Percentiles rank a stretch among this genome's conserved stretches.
Conservation (phyloP, 2,113 vertebrate species). For the Tor tambroides region DNA sequence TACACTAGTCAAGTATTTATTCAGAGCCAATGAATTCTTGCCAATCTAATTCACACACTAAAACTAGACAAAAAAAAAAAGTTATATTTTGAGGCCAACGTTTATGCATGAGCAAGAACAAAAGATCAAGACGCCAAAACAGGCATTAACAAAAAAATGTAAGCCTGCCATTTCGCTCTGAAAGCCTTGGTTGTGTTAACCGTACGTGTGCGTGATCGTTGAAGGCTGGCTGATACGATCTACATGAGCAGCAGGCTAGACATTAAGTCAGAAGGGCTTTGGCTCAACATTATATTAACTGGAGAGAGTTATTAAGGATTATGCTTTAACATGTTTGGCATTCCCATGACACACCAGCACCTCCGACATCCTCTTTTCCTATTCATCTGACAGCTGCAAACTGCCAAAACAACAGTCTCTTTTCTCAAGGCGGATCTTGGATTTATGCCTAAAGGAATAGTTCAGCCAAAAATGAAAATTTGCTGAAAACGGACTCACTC, state of each 20-base stretch:
- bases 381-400: slow-evolving; percentile 47
- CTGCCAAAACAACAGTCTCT: slow-evolving; percentile 54
- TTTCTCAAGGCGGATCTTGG: slow-evolving; percentile 55
- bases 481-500: too few relatives aligned
- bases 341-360: slow-evolving; percentile 18
- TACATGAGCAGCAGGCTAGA: background rate
- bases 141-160: background rate
- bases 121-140: background rate
- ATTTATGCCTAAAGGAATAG: slow-evolving; percentile 1
- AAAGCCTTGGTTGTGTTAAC: background rate
- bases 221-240: background rate
- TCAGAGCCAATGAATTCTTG: background rate
- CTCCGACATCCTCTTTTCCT: background rate
- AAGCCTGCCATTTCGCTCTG: background rate
- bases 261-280: background rate
- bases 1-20: too few relatives aligned
- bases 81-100: background rate
- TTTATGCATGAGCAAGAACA: background rate
- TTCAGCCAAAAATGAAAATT: too few relatives aligned
- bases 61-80: background rate
- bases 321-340: background rate
- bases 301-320: background rate
- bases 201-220: background rate
- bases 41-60: background rate
- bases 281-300: slow-evolving; percentile 3